phyloP scores from a whole-genome alignment of 2,113 vertebrate genomes.

The Isichthys henryi region DNA sequence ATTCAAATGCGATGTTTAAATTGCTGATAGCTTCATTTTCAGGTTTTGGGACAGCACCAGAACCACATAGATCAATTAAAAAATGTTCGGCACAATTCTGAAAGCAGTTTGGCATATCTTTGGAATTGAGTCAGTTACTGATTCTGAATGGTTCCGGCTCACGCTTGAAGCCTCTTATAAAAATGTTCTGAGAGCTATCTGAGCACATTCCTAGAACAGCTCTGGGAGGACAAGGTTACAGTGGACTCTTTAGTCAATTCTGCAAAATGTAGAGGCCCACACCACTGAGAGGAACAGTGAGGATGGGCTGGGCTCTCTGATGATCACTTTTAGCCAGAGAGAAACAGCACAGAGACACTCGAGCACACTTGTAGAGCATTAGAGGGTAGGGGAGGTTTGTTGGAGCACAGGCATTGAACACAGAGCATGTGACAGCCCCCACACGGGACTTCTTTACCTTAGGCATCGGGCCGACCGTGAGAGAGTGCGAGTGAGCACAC shows the following conservation, averaged over 20 bases:
- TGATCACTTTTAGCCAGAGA: conserved; percentile 21
- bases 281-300: conserved; percentile 32
- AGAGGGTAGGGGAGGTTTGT: conserved; percentile 38
- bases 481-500: conserved; percentile 50
- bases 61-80: neutral
- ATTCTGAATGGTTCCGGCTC: conserved; percentile 13
- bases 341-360: conserved; percentile 36
- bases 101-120: neutral
- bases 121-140: neutral
- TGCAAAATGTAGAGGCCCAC: conserved; percentile 49
- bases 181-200: conserved; percentile 18
- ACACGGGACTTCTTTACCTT: conserved; percentile 62
- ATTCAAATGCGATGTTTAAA: neutral
- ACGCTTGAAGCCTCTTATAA: neutral
- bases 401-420: conserved; percentile 53
- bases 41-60: neutral
- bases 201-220: conserved; percentile 21
- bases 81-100: neutral
- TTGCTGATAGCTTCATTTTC: neutral
- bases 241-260: conserved; percentile 49
- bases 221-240: conserved; percentile 11
- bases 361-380: conserved; percentile 34
- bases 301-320: conserved; percentile 2
- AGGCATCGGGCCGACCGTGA: conserved; percentile 59
- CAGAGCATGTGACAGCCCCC: conserved; percentile 49